Conservation (phyloP, 2,888 invertebrate genomes). For the Tribolium freemani region DNA sequence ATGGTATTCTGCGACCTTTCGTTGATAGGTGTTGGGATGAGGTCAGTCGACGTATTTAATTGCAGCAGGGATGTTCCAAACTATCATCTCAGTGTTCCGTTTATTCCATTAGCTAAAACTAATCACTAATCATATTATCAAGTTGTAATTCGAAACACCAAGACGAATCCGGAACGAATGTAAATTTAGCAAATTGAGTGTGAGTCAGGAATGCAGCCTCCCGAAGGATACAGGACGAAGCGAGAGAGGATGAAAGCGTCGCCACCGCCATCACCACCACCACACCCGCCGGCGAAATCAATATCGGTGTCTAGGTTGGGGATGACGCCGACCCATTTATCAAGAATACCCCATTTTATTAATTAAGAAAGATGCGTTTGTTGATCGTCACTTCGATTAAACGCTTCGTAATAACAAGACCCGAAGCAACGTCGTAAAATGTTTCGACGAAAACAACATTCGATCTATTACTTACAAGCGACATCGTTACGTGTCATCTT, state of each 20-base stretch:
- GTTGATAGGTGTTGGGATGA: conserved; percentile 13
- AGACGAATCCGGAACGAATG: conserved; percentile 36
- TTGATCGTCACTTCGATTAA: conserved; percentile 1
- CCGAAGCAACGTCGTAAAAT: conserved; percentile 6
- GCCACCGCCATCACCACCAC: conserved; percentile 44
- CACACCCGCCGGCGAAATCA: conserved; percentile 53
- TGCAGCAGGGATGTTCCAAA: background rate
- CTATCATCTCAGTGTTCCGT: background rate
- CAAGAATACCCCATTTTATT: conserved; percentile 34
- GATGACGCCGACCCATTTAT: conserved; percentile 50
- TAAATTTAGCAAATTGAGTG: conserved; percentile 39
- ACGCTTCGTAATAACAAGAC: background rate
- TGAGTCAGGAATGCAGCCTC: conserved; percentile 26
- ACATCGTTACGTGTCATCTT: conserved; percentile 12
- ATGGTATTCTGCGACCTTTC: conserved; percentile 21
- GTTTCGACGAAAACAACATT: conserved; percentile 5
- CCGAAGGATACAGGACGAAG: conserved; percentile 28
- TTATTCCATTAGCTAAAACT: conserved; percentile 18
- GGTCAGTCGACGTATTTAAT: background rate
- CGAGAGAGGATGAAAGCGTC: conserved; percentile 32
- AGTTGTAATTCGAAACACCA: conserved; percentile 32
- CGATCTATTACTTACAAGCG: conserved; percentile 9
- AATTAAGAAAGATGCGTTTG: conserved; percentile 16
- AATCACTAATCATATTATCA: conserved; percentile 35
- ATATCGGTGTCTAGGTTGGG: conserved; percentile 57